Evolutionary conservation across 1,140 invertebrate genomes (phyloP).

Genomic region (Scaptomyza hsui): DNA sequence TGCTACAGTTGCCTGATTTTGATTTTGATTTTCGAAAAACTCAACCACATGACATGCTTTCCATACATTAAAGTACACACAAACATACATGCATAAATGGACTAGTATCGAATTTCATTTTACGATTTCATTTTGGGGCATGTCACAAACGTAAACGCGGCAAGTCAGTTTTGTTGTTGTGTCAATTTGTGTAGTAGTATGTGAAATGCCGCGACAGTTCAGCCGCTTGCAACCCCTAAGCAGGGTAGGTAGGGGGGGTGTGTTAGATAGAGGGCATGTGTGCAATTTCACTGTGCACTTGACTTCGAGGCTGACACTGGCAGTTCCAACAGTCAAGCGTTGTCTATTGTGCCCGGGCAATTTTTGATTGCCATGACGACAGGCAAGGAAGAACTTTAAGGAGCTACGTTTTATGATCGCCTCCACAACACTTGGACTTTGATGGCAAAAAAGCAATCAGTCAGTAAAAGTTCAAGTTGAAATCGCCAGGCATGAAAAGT

Average conservation of each 20-base stretch:
- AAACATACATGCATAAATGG: constrained; percentile 1
- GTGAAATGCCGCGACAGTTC: constrained; percentile 47
- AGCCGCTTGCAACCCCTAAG: constrained; percentile 35
- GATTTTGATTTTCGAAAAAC: constrained; percentile 27
- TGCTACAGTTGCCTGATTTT: constrained; percentile 27
- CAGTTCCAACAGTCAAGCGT: constrained; percentile 29
- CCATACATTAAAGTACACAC: background rate
- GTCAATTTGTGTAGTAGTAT: constrained; percentile 63
- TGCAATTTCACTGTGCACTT: constrained; percentile 36
- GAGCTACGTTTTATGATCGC: constrained; percentile 39
- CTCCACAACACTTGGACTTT: constrained; percentile 33
- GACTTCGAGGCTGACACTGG: constrained; percentile 43
- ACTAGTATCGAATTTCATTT: constrained; percentile 69
- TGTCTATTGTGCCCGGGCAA: constrained; percentile 40
- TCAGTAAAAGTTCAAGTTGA: constrained; percentile 42
- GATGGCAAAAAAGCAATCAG: constrained; percentile 46
- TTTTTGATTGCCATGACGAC: constrained; percentile 47
- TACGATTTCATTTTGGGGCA: constrained; percentile 57
- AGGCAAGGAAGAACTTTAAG: constrained; percentile 32
- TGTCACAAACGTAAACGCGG: constrained; percentile 50
- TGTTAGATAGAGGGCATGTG: background rate
- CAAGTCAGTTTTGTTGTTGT: constrained; percentile 54
- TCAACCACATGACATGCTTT: background rate
- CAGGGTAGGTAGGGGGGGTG: background rate
- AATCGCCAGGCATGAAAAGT: constrained; percentile 51